phyloP scores from a whole-genome alignment of 1,140 invertebrate species.

The Caenorhabditis latens region DNA sequence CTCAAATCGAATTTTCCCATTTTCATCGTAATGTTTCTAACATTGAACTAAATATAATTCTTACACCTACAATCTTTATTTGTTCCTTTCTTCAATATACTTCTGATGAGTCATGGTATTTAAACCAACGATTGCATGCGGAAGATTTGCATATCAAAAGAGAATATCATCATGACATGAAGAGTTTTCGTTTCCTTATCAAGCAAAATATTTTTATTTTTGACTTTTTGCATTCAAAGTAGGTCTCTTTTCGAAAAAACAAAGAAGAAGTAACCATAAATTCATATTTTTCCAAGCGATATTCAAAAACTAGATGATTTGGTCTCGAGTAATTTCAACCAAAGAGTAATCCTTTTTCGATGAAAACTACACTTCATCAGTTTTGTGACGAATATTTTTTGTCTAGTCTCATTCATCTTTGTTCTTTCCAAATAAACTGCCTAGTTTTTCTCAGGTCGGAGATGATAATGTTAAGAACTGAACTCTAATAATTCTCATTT shows the following conservation, averaged over 20 bases:
- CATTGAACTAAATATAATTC: background rate
- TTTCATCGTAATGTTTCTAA: no score
- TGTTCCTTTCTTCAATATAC: background rate
- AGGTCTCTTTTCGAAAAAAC: background rate
- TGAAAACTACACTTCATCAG: background rate
- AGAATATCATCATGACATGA: background rate
- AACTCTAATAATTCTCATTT: no score
- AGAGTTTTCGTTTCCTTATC: background rate
- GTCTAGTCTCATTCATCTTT: constrained; percentile 4
- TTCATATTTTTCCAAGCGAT: no score
- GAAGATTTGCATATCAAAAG: constrained; percentile 25
- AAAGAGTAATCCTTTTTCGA: constrained; percentile 23
- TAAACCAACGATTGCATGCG: background rate
- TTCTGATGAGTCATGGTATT: constrained; percentile 17
- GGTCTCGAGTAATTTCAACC: background rate
- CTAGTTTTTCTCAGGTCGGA: no score
- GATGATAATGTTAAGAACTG: no score
- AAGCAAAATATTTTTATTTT: background rate
- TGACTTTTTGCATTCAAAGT: background rate
- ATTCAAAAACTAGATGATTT: constrained; percentile 5
- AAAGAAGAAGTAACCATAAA: no score
- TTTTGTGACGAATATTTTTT: constrained; percentile 14
- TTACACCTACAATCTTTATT: background rate
- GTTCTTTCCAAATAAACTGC: background rate
- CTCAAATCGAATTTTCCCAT: no score